Base-by-base conservation (phyloP, 2,113 vertebrate genomes). In the Pterocles gutturalis region DNA sequence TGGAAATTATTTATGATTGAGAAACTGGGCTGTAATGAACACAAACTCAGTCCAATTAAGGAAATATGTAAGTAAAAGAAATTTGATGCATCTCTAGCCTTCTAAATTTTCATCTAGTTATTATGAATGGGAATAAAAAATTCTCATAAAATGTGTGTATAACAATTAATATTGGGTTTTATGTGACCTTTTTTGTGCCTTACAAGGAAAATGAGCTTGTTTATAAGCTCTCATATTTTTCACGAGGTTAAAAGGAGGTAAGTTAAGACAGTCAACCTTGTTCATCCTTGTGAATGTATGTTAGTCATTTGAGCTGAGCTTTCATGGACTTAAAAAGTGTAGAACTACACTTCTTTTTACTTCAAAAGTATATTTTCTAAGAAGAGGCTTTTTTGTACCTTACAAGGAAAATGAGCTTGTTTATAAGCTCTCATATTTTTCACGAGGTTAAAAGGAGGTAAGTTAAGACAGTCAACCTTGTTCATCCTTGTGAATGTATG, bases 1-100 rank as follows among this genome's bases (percentile, higher is more conserved):
- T 83, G 71, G 29, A 80, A 94, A 94, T 76, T 3, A 92, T 93
- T 94, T 90, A 87, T 0, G 2, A 36, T 25, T 77, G 15, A 91
- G 61, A 75, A 91, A 93, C 36, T 66, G 21, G 45, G 43, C 18
- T 88, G 61, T 43, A 76, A 80, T 13, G 11, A 28, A 36, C 45
- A 51, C 29, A 88, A 38, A 64, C 14, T 77, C 45, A 45, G 54
- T 65, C n/a, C n/a, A 90, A 73, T 88, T 77, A 72, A 79, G 38
- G 53, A 90, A 80, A 53, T 84, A 85, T 53, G 1, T 60, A 77
- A 61, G 48, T 14, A 65, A 81, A 83, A 34, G 36, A 67, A 66
- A 79, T n/a, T 21, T 34, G 8, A 7, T 61, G 15, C 10, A 41
- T 65, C 41, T 6, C 1, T 5, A 5, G 57, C 3, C 3, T 41